phyloP scores from a whole-genome alignment of 2,888 invertebrate genomes.

The Drosophila testacea region DNA sequence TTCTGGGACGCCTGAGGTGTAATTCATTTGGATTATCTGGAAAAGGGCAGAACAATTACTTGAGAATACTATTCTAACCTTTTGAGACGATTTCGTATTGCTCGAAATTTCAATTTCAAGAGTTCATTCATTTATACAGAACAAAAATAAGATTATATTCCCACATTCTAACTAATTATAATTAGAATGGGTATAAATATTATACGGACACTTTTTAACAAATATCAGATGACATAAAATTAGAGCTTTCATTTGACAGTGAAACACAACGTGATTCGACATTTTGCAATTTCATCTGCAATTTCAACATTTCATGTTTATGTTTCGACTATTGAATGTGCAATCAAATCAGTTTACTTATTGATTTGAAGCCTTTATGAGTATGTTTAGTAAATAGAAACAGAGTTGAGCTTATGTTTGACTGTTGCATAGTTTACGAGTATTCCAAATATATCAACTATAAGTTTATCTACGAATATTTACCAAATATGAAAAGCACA shows the following conservation, averaged over 20 bases:
- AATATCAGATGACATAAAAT: conserved; percentile 2
- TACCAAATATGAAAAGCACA: neutral
- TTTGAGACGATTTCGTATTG: no score
- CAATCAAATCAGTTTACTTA: conserved; percentile 13
- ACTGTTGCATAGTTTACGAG: neutral
- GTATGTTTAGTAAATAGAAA: conserved; percentile 17
- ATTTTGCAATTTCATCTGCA: conserved; percentile 3
- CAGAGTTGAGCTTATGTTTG: conserved; percentile 2
- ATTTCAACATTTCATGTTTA: conserved; percentile 8
- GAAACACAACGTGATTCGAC: neutral
- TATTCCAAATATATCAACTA: conserved; percentile 3
- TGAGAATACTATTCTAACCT: no score
- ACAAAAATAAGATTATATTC: neutral
- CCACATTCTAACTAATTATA: neutral
- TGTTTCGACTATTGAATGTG: conserved; percentile 14
- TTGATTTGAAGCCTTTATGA: conserved; percentile 12
- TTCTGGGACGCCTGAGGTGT: no score
- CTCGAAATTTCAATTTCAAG: neutral
- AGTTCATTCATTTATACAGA: neutral
- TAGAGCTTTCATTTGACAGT: conserved; percentile 6
- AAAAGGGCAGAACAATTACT: no score
- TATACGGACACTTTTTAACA: neutral
- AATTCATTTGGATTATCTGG: no score
- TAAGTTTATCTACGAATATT: neutral
- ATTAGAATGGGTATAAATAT: neutral